Evolutionary conservation across 1,140 invertebrate genomes (phyloP), one percentile per base, ranked within the genome.

Genomic region (Cydia amplana): DNA sequence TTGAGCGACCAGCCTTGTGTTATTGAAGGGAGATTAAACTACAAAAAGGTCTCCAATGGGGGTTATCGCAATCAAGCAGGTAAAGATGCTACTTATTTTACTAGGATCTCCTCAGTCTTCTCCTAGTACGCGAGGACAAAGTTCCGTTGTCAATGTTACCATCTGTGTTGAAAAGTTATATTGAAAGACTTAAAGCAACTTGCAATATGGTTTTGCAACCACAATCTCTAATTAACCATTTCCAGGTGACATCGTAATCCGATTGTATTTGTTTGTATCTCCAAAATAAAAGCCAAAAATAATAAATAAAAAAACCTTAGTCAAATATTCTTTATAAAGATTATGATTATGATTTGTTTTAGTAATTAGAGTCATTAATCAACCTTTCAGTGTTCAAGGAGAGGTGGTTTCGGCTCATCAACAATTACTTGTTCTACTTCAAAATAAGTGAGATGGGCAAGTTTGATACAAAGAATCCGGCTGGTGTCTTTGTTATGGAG

Each of bases 391-490:
- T 90, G 73, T 96, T 94, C 82, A 96, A 96, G 85, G 95, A 96
- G 81, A 93, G 95, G 87, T 96, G 95, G 95, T 96, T 96, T 84
- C 95, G 95, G 80, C 87, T 96, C 12, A 94, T 94, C 72, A 94
- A 94, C 77, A 96, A 96, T 88, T 93, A 96, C 76, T 85, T 96
- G 55, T 96, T 96, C 91, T 96, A 96, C 86, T 96, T 95, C 87
- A 95, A 95, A 86, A 94, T 96, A 67, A 96, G 94, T 88, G 95
- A 96, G 80, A 87, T 94, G 82, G 95, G 95, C 36, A 94, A 94
- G 80, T 94, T 96, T 82, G 94, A 95, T 76, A 93, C 91, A 74
- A 94, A 93, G 82, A 93, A 95, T 83, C 95, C 95, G 25, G 93
- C 94, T 74, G 95, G 95, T 65, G 94, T 96, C 14, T 95, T 96